Evolutionary conservation across 2,888 invertebrate species (phyloP).

Genomic region (Yponomeuta malinellus): DNA sequence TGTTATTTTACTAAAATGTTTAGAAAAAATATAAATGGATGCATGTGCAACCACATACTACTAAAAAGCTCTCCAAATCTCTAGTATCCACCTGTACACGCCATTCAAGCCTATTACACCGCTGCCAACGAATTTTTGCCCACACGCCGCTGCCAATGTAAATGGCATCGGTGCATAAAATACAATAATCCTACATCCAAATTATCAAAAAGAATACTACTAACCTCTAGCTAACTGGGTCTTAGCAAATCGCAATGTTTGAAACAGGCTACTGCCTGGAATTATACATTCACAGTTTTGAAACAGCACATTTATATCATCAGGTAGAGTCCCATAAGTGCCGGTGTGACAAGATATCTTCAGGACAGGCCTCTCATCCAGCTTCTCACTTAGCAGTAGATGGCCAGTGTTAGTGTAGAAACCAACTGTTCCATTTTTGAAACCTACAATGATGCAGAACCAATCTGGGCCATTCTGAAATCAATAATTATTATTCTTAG

Average conservation of each 20-base stretch:
- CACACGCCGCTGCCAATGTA: no score
- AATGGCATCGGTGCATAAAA: no score
- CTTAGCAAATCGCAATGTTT: constrained; percentile 85
- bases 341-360: constrained; percentile 86
- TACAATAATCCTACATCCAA: no score
- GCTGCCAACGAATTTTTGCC: no score
- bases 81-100: no score
- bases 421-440: constrained; percentile 87
- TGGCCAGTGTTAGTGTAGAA: constrained; percentile 94
- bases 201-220: constrained; percentile 21
- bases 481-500: neutral
- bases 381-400: constrained; percentile 86
- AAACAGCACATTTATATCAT: constrained; percentile 87
- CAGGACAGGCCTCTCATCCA: constrained; percentile 87
- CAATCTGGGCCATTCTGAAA: constrained; percentile 87
- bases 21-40: no score
- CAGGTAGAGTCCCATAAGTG: constrained; percentile 66
- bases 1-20: no score
- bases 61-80: no score
- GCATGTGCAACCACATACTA: no score
- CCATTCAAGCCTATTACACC: no score
- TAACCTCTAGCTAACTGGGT: constrained; percentile 87
- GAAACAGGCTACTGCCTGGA: constrained; percentile 86
- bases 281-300: constrained; percentile 82
- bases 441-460: constrained; percentile 93